Conservation (phyloP, 2,797 vertebrate genomes). For the Darevskia mixta region DNA sequence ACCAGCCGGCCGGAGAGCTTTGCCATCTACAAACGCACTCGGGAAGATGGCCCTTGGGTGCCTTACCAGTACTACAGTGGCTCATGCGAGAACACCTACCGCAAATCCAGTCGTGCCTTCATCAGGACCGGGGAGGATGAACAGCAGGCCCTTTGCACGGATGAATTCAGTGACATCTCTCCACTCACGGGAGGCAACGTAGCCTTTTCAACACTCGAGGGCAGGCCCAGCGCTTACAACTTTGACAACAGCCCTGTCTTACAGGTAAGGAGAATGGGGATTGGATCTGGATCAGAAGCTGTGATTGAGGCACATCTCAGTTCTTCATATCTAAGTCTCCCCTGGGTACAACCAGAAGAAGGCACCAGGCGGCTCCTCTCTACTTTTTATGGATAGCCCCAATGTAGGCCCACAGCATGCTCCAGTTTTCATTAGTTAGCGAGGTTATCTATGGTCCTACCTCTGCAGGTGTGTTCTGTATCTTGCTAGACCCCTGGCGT, state of each 20-base stretch:
- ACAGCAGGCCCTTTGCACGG: conserved; percentile 94
- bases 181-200: conserved; percentile 96
- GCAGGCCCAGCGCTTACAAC: conserved; percentile 94
- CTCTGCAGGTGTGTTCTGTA: not conserved
- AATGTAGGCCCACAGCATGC: not conserved
- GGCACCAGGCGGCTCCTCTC: not conserved
- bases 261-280: conserved; percentile 81
- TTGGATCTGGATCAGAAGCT: rapidly evolving
- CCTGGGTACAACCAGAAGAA: not conserved
- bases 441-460: not conserved
- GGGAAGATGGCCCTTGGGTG: conserved; percentile 87
- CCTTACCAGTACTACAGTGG: conserved; percentile 98
- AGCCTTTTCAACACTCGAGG: conserved; percentile 96
- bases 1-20: conserved; percentile 98
- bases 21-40: conserved; percentile 91
- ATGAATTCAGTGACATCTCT: conserved; percentile 98
- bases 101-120: conserved; percentile 86
- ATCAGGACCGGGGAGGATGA: conserved; percentile 93
- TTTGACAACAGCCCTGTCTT: conserved; percentile 95
- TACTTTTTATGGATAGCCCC: not conserved
- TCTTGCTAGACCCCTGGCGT: not conserved
- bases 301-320: not conserved
- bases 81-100: conserved; percentile 94
- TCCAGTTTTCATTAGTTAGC: not conserved
- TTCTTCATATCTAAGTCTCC: not conserved